Evolutionary conservation across 1,140 invertebrate species (phyloP), one percentile per base, ranked within the genome.

Genomic region (Sycophaga agraensis): DNA sequence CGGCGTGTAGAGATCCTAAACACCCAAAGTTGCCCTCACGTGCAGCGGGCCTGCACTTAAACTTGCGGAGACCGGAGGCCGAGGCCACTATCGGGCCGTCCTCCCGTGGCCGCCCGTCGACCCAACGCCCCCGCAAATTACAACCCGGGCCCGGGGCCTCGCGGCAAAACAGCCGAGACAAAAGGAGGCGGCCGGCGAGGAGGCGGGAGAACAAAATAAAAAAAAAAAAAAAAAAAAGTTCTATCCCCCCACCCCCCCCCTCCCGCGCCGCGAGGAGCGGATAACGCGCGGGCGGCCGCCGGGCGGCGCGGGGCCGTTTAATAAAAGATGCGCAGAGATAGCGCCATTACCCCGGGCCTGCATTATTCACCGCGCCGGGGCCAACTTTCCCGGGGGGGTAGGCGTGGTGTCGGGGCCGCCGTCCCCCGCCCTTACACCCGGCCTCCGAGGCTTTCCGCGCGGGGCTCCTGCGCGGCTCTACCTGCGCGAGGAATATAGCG

Each of bases 281-380:
- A n/a, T n/a, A n/a, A n/a, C n/a, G n/a, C n/a, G n/a, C n/a, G n/a
- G n/a, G n/a, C n/a, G n/a, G n/a, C n/a, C n/a, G n/a, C n/a, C n/a
- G n/a, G n/a, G 28, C 21, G 37, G 37, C 35, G 17, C 70, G 75
- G 70, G 71, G 78, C 72, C 75, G 78, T 79, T 81, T 80, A 81
- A 81, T 81, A 81, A 81, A 81, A 81, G 79, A 81, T 81, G 78
- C 75, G 79, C 79, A 78, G 78, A 81, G 79, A 80, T 81, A 81
- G 78, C 79, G 78, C 79, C 79, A 81, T 81, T 81, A 81, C 77
- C 78, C 77, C 73, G 75, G 71, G 70, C n/a, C 68, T 80, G 78
- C 77, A 81, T 81, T 80, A 81, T 81, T 81, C 78, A 81, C 78
- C 73, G 72, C 63, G 69, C 70, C 71, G 71, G 73, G 76, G 74